Base-by-base conservation (phyloP, 2,113 vertebrate genomes). In the Todiramphus chloris region DNA sequence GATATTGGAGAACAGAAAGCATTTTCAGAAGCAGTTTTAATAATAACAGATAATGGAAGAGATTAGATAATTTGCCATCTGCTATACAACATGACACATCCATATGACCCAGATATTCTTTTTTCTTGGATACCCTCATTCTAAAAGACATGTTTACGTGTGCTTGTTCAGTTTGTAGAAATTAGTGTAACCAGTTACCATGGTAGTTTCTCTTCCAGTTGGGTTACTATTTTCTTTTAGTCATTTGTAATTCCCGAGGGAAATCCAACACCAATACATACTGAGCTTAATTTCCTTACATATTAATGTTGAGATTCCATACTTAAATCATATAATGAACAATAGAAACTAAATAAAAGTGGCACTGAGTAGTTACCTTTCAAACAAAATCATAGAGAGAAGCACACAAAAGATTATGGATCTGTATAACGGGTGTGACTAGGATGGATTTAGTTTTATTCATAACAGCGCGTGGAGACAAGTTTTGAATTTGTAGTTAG, bases 51-150 rank as follows among this genome's bases (percentile, higher is more conserved):
- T 88, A 86, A 30, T 59, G 31, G 64, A 35, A 78, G n/a, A 91
- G 31, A 93, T 77, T 27, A 91, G 91, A 84, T 84, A 87, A 67
- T 94, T 89, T 89, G 1, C 51, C 74, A 92, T 81, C 76, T 94
- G 72, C 46, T 78, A 1, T 67, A 21, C 7, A 69, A 69, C 58
- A 35, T 79, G 66, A 83, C 73, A 83, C 25, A 68, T 24, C 27
- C 33, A 4, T 23, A 69, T 41, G 23, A n/a, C 43, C 44, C 33
- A 87, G 37, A 74, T 25, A 59, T 39, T 68, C 27, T 56, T 33
- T 64, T 92, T 67, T 72, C 55, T 83, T 70, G 37, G 59, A 77
- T 87, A 56, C 31, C 21, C 68, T 35, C 8, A 62, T 82, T 87
- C 48, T 30, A n/a, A 63, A 58, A 44, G 5, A 4, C 23, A 30